Conservation (phyloP, 2,113 vertebrate genomes). For the Brachyhypopomus occidentalis region DNA sequence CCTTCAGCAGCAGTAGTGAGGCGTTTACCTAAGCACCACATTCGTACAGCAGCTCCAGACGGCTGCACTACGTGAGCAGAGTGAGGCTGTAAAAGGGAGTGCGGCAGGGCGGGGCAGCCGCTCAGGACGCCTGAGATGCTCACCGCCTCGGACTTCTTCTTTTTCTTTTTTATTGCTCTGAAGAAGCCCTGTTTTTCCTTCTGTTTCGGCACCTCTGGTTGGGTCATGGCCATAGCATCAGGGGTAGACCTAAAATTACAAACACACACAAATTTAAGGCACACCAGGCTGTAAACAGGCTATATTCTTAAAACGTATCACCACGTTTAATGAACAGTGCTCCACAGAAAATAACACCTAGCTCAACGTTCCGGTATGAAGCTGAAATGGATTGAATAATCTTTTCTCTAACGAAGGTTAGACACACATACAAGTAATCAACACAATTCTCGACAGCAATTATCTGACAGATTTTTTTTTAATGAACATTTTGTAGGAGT, state of each 20-base stretch:
- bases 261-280: not conserved
- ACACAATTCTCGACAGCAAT: too few relatives aligned
- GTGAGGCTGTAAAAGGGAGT: not conserved
- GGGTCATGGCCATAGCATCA: constrained; percentile 89
- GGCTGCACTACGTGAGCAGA: not conserved
- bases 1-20: not conserved
- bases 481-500: too few relatives aligned
- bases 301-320: not conserved
- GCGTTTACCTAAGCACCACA: not conserved
- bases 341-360: too few relatives aligned
- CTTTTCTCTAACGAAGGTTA: too few relatives aligned
- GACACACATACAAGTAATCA: too few relatives aligned
- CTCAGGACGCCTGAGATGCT: constrained; percentile 52
- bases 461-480: too few relatives aligned
- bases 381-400: too few relatives aligned
- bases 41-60: not conserved
- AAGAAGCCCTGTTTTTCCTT: constrained; percentile 99
- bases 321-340: too few relatives aligned
- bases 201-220: constrained; percentile 92
- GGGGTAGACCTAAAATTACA: constrained; percentile 82
- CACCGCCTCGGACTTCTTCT: constrained; percentile 98
- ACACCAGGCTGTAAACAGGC: not conserved
- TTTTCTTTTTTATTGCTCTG: constrained; percentile 99
- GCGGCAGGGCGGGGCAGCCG: too few relatives aligned
- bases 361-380: too few relatives aligned